Base-by-base conservation (phyloP, 2,113 vertebrate genomes). In the Carollia perspicillata region DNA sequence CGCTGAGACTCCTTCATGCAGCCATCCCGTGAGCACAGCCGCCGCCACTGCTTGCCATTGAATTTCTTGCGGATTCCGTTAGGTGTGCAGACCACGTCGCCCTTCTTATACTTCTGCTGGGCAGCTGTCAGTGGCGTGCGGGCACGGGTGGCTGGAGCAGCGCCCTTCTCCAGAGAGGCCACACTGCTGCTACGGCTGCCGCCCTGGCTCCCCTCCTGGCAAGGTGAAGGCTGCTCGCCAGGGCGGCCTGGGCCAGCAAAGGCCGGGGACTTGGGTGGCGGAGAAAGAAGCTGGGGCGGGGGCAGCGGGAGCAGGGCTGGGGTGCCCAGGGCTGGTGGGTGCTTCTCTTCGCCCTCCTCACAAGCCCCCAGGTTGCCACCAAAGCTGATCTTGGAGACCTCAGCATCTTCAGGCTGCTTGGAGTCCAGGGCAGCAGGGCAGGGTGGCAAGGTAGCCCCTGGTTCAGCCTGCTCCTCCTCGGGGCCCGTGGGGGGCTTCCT, bases 1-100 rank as follows among this genome's bases (percentile, higher is more conserved):
- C 99, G 98, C 97, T 99, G 99, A 0, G 99, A 99, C 97, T 99
- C 99, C 97, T 99, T 99, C 99, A 99, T 99, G 93, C 99, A 99
- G 92, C 99, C 98, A 4, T 99, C 99, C n/a, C 99, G 98, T 0
- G 99, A 99, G 97, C 99, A 99, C 8, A 99, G 98, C 8, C 99
- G 98, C n/a, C 99, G 97, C 99, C 99, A 99, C 87, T 99, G 99
- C 98, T 99, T 99, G 10, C 99, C 99, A 0, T 99, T 99, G 91
- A 99, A 99, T 94, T 99, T 99, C 97, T 99, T 99, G 0, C 99
- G 98, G 63, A 99, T 99, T 8, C 99, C 99, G 0, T 99, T 99
- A 2, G 99, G 99, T 0, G 99, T 99, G 96, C 99, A 99, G 0
- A 99, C 99, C 95, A 99, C 99, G 0, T 99, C 99, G 0, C 99